Conservation (phyloP, 2,113 vertebrate genomes). For the Aptenodytes patagonicus region DNA sequence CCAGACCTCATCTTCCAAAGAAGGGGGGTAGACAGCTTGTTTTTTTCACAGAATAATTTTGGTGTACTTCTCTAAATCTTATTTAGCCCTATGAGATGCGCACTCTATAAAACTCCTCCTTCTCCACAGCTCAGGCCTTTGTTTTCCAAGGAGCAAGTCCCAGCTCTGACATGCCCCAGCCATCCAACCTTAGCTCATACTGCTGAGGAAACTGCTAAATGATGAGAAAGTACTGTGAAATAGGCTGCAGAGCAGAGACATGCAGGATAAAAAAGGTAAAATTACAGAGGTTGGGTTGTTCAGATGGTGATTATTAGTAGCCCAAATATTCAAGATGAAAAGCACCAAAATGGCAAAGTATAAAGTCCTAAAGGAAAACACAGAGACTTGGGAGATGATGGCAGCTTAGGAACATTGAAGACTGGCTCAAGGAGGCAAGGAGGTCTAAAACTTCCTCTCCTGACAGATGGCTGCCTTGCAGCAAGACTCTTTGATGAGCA, state of each 20-base stretch:
- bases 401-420: not conserved
- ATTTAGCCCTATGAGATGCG: not conserved
- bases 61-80: not conserved
- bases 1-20: not conserved
- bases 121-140: not conserved
- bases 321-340: not conserved
- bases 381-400: not conserved
- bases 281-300: not conserved
- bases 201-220: not conserved
- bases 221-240: not conserved
- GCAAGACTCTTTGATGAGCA: not conserved
- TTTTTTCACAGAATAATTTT: not conserved
- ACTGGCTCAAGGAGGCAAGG: not conserved
- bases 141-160: not conserved
- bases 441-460: not conserved
- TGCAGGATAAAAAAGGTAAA: not conserved
- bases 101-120: not conserved
- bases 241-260: not conserved
- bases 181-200: not conserved
- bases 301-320: not conserved
- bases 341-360: not conserved
- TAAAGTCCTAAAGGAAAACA: not conserved
- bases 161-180: accelerated
- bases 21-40: not conserved
- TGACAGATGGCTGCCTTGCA: not conserved